phyloP scores from a whole-genome alignment of 2,888 invertebrate genomes.

The Drosophila maculinotata region DNA sequence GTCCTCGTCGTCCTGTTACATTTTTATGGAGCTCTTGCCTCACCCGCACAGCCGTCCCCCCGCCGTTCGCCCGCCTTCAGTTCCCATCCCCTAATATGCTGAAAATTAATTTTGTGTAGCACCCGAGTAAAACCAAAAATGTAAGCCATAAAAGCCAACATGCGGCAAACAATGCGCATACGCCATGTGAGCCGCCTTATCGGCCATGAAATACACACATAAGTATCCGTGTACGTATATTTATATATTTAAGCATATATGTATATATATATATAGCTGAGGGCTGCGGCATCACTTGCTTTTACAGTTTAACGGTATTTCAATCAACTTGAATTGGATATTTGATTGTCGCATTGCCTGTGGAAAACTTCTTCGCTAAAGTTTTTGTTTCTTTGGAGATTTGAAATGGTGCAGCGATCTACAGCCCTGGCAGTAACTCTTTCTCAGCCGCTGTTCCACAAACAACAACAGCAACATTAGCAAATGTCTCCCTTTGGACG shows the following conservation, averaged over 20 bases:
- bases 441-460: slow-evolving; percentile 1
- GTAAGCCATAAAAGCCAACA: slow-evolving; percentile 67
- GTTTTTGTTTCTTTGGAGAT: neutral
- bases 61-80: neutral
- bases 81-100: slow-evolving; percentile 28
- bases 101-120: slow-evolving; percentile 71
- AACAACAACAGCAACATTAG: slow-evolving; percentile 21
- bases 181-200: slow-evolving; percentile 65
- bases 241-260: neutral
- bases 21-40: slow-evolving; percentile 45
- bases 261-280: neutral
- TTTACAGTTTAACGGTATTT: slow-evolving; percentile 26
- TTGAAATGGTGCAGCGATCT: slow-evolving; percentile 3
- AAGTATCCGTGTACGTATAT: neutral
- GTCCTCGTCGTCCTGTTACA: slow-evolving; percentile 39
- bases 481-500: slow-evolving; percentile 58
- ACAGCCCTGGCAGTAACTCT: slow-evolving; percentile 19
- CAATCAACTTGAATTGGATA: slow-evolving; percentile 38
- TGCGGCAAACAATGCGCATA: slow-evolving; percentile 68
- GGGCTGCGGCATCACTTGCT: slow-evolving; percentile 25
- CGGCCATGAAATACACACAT: slow-evolving; percentile 47
- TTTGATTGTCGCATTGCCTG: slow-evolving; percentile 20
- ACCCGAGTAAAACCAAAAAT: slow-evolving; percentile 47
- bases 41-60: neutral
- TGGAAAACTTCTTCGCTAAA: neutral